Evolutionary conservation across 2,888 invertebrate genomes (phyloP).

Genomic region (Zygogramma bicolorata): DNA sequence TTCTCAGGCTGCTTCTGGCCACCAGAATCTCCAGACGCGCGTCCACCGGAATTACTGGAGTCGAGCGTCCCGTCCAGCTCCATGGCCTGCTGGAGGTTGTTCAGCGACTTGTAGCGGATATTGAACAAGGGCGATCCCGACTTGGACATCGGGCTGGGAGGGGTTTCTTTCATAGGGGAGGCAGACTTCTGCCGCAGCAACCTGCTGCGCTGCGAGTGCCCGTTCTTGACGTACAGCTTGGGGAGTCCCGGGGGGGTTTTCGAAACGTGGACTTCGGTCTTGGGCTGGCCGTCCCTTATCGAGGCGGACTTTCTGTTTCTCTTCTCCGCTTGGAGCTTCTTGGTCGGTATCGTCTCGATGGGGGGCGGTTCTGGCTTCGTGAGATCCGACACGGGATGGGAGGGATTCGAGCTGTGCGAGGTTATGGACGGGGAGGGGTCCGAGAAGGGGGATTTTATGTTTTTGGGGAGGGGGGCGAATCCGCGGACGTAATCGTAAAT

Average conservation of each 20-base stretch:
- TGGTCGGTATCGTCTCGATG: conserved; percentile 90
- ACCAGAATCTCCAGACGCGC: conserved; percentile 85
- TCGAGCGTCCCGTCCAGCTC: conserved; percentile 83
- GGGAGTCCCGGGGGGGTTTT: conserved; percentile 74
- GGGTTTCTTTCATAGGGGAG: conserved; percentile 78
- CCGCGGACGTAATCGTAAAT: conserved; percentile 96
- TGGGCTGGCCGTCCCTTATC: conserved; percentile 63
- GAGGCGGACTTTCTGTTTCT: conserved; percentile 78
- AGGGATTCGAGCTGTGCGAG: conserved; percentile 66
- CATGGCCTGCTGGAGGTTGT: conserved; percentile 81
- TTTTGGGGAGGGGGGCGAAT: conserved; percentile 90
- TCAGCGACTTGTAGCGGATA: conserved; percentile 78
- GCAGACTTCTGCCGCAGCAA: conserved; percentile 79
- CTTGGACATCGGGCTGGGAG: conserved; percentile 76
- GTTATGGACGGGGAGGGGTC: conserved; percentile 67
- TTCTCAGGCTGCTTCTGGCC: conserved; percentile 86
- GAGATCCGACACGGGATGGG: conserved; percentile 61
- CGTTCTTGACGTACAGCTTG: conserved; percentile 85
- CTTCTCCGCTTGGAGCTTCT: conserved; percentile 81
- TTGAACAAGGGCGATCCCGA: conserved; percentile 83
- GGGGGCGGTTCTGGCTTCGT: conserved; percentile 90
- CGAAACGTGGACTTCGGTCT: conserved; percentile 62
- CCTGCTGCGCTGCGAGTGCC: conserved; percentile 74
- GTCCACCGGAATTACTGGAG: conserved; percentile 89
- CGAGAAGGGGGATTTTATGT: conserved; percentile 76